Conservation (phyloP, 2,888 invertebrate species). For the Drosophila sordidula region DNA sequence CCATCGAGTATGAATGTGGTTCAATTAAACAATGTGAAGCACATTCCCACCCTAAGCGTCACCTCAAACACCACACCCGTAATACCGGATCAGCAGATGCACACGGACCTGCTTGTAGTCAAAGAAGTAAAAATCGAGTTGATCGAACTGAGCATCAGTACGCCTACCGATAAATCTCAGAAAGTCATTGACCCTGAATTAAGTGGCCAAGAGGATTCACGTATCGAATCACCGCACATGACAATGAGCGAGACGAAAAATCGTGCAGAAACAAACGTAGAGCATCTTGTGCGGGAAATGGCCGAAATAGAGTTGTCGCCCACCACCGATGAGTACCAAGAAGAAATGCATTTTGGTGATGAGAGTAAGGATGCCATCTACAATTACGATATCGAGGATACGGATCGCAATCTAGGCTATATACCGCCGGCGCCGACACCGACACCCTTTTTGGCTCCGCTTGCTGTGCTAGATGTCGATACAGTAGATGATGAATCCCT, state of each 20-base stretch:
- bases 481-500: conserved; percentile 88
- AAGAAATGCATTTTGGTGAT: conserved; percentile 80
- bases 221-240: not conserved
- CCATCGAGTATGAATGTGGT: conserved; percentile 14
- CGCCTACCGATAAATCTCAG: not conserved
- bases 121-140: conserved; percentile 82
- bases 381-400: conserved; percentile 81
- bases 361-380: conserved; percentile 72
- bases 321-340: conserved; percentile 84
- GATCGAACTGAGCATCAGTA: conserved; percentile 48
- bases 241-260: not conserved
- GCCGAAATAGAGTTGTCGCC: conserved; percentile 81
- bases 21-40: conserved; percentile 33
- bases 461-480: conserved; percentile 90
- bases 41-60: not conserved
- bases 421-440: conserved; percentile 84
- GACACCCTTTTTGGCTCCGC: conserved; percentile 87
- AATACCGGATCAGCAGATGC: conserved; percentile 16
- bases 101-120: conserved; percentile 42
- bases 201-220: not conserved
- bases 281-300: conserved; percentile 23
- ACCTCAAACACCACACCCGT: not conserved
- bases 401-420: conserved; percentile 69
- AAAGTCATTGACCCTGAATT: not conserved
- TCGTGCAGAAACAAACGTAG: conserved; percentile 2